Percentiles rank a stretch among this genome's conserved stretches.
phyloP scores from a whole-genome alignment of 2,797 vertebrate species.

The Eurystomus glaucurus region DNA sequence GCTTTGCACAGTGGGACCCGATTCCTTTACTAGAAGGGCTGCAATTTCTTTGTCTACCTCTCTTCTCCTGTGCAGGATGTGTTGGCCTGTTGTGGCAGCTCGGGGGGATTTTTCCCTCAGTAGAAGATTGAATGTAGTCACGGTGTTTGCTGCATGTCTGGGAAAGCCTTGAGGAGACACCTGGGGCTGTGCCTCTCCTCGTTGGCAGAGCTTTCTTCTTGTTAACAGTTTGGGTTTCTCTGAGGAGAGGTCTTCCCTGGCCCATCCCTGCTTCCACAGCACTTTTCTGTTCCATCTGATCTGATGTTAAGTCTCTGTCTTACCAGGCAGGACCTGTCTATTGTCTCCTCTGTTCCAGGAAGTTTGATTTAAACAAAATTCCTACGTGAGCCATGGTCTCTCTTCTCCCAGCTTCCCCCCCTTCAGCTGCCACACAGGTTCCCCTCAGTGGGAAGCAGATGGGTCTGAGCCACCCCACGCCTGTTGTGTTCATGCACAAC shows the following conservation, averaged over 20 bases:
- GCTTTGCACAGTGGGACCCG: not conserved
- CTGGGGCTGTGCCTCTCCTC: not conserved
- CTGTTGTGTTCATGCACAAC: fast-evolving
- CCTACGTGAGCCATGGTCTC: fast-evolving
- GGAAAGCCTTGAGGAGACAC: not conserved
- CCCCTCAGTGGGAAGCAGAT: not conserved
- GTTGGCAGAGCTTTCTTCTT: not conserved
- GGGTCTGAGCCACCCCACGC: not conserved
- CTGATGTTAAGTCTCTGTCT: not conserved
- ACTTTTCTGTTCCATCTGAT: not conserved
- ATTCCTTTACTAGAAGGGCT: not conserved
- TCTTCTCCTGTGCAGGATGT: too few relatives aligned
- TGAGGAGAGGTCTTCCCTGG: not conserved
- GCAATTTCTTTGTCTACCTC: not conserved
- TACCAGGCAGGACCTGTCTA: not conserved
- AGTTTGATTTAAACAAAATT: not conserved
- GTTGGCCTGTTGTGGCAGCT: not conserved
- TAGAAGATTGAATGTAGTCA: too few relatives aligned
- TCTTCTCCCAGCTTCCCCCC: not conserved
- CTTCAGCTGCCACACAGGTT: not conserved
- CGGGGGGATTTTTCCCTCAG: not conserved
- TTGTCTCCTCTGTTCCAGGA: not conserved
- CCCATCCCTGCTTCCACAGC: not conserved
- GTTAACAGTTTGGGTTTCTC: not conserved
- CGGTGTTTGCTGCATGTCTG: not conserved